These are phyloP conservation scores for Rhopalosiphum padi DNA, from an alignment of 1,140 invertebrate species.

Conservation along the genomic window DNA sequence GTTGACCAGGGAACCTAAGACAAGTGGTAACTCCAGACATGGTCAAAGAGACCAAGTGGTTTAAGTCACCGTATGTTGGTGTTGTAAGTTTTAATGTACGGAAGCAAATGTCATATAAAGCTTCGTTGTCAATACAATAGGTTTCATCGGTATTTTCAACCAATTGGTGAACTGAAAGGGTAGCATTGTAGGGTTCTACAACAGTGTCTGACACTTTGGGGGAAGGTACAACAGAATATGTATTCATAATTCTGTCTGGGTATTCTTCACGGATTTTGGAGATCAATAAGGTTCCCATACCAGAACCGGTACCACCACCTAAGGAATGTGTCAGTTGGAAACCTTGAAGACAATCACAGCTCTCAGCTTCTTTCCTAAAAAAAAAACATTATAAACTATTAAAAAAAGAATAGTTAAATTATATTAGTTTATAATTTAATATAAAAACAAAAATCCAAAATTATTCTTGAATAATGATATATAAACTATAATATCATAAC, in stretches of 20 bases:
- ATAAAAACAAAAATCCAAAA: background rate
- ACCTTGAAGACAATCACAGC: slow-evolving; percentile 89
- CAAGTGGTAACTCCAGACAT: slow-evolving; percentile 92
- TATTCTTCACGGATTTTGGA: slow-evolving; percentile 88
- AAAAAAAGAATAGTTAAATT: slow-evolving; percentile 66
- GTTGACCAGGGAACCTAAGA: slow-evolving; percentile 80
- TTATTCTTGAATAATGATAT: background rate
- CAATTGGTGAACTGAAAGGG: slow-evolving; percentile 86
- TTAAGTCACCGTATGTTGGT: slow-evolving; percentile 86
- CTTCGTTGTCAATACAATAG: slow-evolving; percentile 90
- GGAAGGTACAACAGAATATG: slow-evolving; percentile 90
- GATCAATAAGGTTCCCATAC: slow-evolving; percentile 85
- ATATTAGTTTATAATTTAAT: background rate
- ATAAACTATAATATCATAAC: too few relatives aligned
- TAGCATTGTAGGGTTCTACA: slow-evolving; percentile 90
- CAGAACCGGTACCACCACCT: slow-evolving; percentile 88
- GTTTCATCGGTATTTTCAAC: slow-evolving; percentile 91
- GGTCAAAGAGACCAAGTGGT: slow-evolving; percentile 82
- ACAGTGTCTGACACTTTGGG: slow-evolving; percentile 90
- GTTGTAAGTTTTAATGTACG: slow-evolving; percentile 86
- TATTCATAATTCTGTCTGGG: slow-evolving; percentile 92
- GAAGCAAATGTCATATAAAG: slow-evolving; percentile 92
- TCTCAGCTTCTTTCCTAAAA: slow-evolving; percentile 83
- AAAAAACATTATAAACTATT: background rate
- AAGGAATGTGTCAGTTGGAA: slow-evolving; percentile 86